These are phyloP conservation scores for Pyrgus malvae DNA, from an alignment of 2,888 invertebrate genomes.

Conservation along the genomic window DNA sequence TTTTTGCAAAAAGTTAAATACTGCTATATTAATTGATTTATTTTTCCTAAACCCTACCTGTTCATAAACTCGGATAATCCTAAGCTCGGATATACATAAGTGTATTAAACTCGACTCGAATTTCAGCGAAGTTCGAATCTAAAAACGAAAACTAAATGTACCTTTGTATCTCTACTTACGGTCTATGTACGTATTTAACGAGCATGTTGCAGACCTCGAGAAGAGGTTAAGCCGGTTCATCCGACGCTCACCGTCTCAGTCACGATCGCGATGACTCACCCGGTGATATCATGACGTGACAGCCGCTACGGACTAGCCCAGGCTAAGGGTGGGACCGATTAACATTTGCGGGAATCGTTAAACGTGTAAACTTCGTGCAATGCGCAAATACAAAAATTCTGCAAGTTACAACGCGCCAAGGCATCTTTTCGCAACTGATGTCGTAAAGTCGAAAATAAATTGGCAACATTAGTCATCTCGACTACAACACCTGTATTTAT, in stretches of 20 bases:
- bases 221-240: slow-evolving; percentile 67
- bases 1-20: too few relatives aligned
- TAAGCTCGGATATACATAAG: too few relatives aligned
- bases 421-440: neutral
- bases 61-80: too few relatives aligned
- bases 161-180: neutral
- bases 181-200: slow-evolving; percentile 16
- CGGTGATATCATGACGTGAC: slow-evolving; percentile 67
- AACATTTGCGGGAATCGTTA: slow-evolving; percentile 30
- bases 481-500: neutral
- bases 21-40: too few relatives aligned
- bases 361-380: slow-evolving; percentile 20
- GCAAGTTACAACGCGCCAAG: neutral
- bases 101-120: too few relatives aligned
- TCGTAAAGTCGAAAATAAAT: slow-evolving; percentile 3
- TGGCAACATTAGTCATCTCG: neutral
- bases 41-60: too few relatives aligned
- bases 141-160: too few relatives aligned
- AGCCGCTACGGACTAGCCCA: slow-evolving; percentile 32
- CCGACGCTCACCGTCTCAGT: slow-evolving; percentile 46
- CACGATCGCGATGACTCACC: slow-evolving; percentile 64
- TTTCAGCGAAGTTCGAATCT: too few relatives aligned
- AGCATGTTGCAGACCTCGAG: slow-evolving; percentile 32
- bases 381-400: neutral
- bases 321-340: slow-evolving; percentile 25